Base-by-base conservation (phyloP, 1,140 invertebrate species). In the Lithobius niger region DNA sequence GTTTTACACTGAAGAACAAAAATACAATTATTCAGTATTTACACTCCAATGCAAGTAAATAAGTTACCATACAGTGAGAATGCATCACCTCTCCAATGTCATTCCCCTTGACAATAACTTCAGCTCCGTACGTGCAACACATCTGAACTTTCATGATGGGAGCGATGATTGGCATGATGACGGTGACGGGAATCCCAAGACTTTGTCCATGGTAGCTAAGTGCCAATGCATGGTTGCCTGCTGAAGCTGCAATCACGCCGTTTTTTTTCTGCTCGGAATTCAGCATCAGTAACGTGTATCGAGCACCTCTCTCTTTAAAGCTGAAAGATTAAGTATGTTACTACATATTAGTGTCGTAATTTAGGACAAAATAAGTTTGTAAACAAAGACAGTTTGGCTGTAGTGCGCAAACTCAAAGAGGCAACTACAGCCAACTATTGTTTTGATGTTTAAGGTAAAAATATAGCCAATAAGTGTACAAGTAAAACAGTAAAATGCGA, bases 111-210 rank as follows among this genome's bases (percentile, higher is more conserved):
- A 95, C 79, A 15, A 95, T 78, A 13, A 96, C 87, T 40, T 79
- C 81, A 0, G 91, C 91, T 16, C 87, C 86, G 65, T 81, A 88
- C 54, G 82, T 81, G 47, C 79, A 76, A 66, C 91, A 96, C 50
- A 83, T 81, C 59, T 88, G 78, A 43, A 96, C 83, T 72, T 97
- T 97, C 88, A 95, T 95, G 42, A 96, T 86, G 0, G 88, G 86
- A 0, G 88, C 88, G 1, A 87, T 78, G 15, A 83, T 80, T 0
- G 92, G 92, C 92, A 96, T 96, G 0, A 97, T 86, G 1, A 97
- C 92, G 0, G 88, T 93, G 0, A 91, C 83, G 0, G 86, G 83
- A 44, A 96, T 84, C 3, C 78, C 76, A 0, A 96, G 73, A 55
- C 79, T 74, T 59, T 81, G 74, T 1, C 89, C 92, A 66, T 96